Evolutionary conservation across 2,797 vertebrate genomes (phyloP), one percentile per base, ranked within the genome.

Genomic region (Alcedo atthis): DNA sequence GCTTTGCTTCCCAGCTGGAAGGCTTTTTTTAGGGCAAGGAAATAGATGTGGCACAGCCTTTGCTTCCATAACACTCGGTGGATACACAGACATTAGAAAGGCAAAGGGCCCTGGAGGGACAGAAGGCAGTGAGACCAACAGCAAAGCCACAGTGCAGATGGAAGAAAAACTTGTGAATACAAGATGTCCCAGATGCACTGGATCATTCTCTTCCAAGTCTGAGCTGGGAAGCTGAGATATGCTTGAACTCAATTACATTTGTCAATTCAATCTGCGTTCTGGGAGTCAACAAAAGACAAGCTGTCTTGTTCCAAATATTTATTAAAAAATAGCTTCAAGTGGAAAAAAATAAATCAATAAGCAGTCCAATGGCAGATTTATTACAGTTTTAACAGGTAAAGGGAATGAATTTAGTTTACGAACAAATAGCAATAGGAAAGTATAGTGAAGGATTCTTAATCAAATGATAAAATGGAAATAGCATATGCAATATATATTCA

Each of bases 381-480:
- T 95, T 96, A 93, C 55, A 83, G 61, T 92, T 95, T 87, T 77
- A 88, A 92, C 85, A 80, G 53, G 53, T 80, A 92, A 93, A 88
- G 32, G 46, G 80, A 91, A 84, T 53, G 12, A 59, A 90, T 78
- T 43, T 74, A 57, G 35, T 81, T 90, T 24, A 81, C 66, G 62
- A 95, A 93, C 86, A 93, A 87, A 82, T 17, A 76, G 30, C 81
- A 76, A 64, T 30, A 87, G 62, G 81, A 53, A 93, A 78, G 49
- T 67, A 77, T 76, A 87, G 22, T 25, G 45, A 85, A 91, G 25
- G 54, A 73, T 86, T 87, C 74, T 78, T 81, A 94, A 48, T 81
- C 80, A 83, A 92, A 82, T 37, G 20, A 84, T 69, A 81, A 94
- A 89, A 85, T 43, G n/a, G 61, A 86, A 94, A 92, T 40, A 62